A percentile compares a stretch with the other conserved stretches of the same genome.
phyloP scores from a whole-genome alignment of 2,797 vertebrate genomes.

The Anolis apletophallus region DNA sequence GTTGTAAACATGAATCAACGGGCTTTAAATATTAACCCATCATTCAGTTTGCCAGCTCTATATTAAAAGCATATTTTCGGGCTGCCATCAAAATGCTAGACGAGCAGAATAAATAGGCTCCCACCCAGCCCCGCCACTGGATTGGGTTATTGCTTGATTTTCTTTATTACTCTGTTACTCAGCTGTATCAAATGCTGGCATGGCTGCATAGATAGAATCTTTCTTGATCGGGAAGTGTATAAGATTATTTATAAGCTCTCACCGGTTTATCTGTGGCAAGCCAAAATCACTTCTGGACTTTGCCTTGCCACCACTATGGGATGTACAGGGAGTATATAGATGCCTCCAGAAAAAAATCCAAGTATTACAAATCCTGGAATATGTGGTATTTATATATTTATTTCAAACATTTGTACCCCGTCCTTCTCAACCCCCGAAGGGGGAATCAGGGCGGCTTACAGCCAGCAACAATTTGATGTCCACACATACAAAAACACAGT shows the following conservation, averaged over 20 bases:
- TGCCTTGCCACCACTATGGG: too few species aligned
- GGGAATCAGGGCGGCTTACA: too few species aligned
- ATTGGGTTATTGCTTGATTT: slow-evolving; percentile 41
- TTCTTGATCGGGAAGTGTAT: background rate
- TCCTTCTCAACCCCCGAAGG: too few species aligned
- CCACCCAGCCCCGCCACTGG: background rate
- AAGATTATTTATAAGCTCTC: background rate
- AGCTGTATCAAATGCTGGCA: background rate
- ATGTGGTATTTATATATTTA: too few species aligned
- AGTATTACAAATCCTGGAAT: too few species aligned
- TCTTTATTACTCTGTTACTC: rapidly evolving
- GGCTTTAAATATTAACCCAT: slow-evolving; percentile 46
- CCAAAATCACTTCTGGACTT: background rate
- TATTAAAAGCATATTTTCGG: slow-evolving; percentile 57
- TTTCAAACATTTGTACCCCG: too few species aligned
- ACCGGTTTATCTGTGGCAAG: background rate
- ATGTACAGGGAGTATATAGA: too few species aligned
- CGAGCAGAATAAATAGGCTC: slow-evolving; percentile 50
- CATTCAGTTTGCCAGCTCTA: slow-evolving; percentile 54
- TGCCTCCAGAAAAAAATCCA: too few species aligned
- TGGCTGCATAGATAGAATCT: background rate
- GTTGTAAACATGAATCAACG: slow-evolving; percentile 49
- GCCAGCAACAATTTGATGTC: too few species aligned
- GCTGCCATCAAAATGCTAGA: slow-evolving; percentile 23
- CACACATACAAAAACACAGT: too few species aligned